Evolutionary conservation across 2,797 vertebrate genomes (phyloP), one percentile per base, ranked within the genome.

Genomic region (Pristis pectinata): DNA sequence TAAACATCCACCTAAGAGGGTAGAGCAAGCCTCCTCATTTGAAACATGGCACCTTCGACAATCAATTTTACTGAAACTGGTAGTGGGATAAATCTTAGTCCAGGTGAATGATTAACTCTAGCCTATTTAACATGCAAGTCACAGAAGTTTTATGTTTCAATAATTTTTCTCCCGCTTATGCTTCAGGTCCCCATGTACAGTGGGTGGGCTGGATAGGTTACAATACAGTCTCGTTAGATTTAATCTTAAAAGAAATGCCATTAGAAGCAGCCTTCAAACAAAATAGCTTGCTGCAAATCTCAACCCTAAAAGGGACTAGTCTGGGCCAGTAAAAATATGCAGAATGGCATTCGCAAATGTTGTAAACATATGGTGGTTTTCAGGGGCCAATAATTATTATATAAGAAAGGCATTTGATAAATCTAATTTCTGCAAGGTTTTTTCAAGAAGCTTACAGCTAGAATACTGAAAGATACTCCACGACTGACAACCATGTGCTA

Each of bases 291-390:
- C n/a, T 93, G 37, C 34, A 10, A 44, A 93, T 4, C 44, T 74
- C 70, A 74, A 10, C 11, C 72, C 41, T 41, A 30, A 74, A 74
- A 53, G 5, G 27, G 67, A 74, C 67, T 41, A 27, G 37, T 34
- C 44, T 19, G 70, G 64, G 67, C 92, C 44, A 74, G 92, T 49
- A 72, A 49, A 74, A 74, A 72, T 37, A 74, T 70, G 70, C 92
- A 49, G 44, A 93, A 72, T 74, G 92, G 22, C 92, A 93, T 93
- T 93, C 44, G 7, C 67, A 93, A 93, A 74, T 93, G 61, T 37
- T 49, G 13, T 53, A 53, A 72, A 53, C 92, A 93, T 74, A 67
- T 93, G 92, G 37, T 53, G 13, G 67, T 8, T 37, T 91, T 41
- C 87, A 91, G 56, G 59, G n/a, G 11, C 53, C 41, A 53, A 72